Base-by-base conservation (phyloP, 2,888 invertebrate species). In the Lithophane semibrunnea region DNA sequence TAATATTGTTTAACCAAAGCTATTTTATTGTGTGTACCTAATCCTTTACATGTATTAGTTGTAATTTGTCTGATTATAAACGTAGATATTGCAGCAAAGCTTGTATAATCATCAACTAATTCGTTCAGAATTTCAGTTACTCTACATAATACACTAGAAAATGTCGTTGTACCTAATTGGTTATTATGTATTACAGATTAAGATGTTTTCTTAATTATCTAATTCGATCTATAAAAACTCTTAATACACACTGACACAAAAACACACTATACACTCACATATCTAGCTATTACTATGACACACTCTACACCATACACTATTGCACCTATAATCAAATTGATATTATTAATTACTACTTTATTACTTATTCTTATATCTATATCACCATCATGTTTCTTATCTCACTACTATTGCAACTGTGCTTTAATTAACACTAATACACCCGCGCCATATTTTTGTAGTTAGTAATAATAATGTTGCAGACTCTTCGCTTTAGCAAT, bases 31-130 rank as follows among this genome's bases (percentile, higher is more conserved):
- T 93, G 95, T 95, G 95, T 90, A 85, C 80, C 93, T 95, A 96
- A 95, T 95, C 90, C 89, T 86, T 85, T 92, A 91, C 89, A 86
- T 88, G 88, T 92, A 84, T 88, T 91, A 92, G 90, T 89, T 90
- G 86, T 91, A 88, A 90, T 91, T 87, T 89, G 85, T 90, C 88
- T 90, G 88, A 91, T 90, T 92, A 89, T 92, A 91, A 92, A 93
- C 92, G 94, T 95, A 95, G 94, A 94, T 92, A 92, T 95, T 94
- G 95, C 95, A 95, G 95, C 94, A 92, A 91, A 91, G 95, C 96
- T 95, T 96, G 87, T 93, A 92, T 93, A 90, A 92, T 95, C 95
- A 96, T 95, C 87, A 92, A 96, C 96, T 96, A 95, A 96, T 96
- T 92, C 89, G 89, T 91, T 92, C 88, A 90, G 89, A 88, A 86